Conservation (phyloP, 2,113 vertebrate species). For the Alosa alosa region DNA sequence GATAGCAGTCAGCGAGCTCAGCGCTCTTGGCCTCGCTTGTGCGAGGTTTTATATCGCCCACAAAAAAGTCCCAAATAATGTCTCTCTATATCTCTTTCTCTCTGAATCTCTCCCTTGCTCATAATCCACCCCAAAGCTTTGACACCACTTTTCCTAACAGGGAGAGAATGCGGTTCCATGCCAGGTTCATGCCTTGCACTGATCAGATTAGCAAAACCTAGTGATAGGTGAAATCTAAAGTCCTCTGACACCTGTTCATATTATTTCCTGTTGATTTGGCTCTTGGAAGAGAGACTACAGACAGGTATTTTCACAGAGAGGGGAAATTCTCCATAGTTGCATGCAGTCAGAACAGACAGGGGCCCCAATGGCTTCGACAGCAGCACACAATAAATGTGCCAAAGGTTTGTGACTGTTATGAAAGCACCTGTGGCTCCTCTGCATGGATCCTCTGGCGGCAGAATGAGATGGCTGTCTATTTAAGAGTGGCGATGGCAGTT, state of each 20-base stretch:
- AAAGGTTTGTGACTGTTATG: not conserved
- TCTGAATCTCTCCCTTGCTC: not conserved
- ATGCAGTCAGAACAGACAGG: not conserved
- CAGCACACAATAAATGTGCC: not conserved
- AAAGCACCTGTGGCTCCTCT: conserved; percentile 7
- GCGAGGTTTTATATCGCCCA: not conserved
- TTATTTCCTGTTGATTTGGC: conserved; percentile 1
- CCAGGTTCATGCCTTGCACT: not conserved
- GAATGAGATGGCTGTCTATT: not conserved
- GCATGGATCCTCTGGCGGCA: not conserved
- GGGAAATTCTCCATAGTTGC: not conserved
- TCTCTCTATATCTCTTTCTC: not conserved
- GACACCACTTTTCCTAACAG: conserved; percentile 13
- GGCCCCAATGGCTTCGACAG: not conserved
- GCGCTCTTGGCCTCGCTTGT: not conserved
- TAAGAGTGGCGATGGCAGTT: not conserved
- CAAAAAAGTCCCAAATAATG: not conserved
- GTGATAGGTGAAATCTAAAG: not conserved
- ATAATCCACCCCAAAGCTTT: not conserved
- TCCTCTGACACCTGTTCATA: not conserved
- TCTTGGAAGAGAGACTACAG: not conserved
- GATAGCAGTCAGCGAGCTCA: not conserved
- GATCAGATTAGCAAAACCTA: not conserved
- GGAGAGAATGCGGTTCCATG: not conserved
- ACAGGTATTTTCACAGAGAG: not conserved